Percentiles rank a stretch among this genome's conserved stretches.
phyloP scores from a whole-genome alignment of 2,113 vertebrate genomes.

The Bettongia penicillata region DNA sequence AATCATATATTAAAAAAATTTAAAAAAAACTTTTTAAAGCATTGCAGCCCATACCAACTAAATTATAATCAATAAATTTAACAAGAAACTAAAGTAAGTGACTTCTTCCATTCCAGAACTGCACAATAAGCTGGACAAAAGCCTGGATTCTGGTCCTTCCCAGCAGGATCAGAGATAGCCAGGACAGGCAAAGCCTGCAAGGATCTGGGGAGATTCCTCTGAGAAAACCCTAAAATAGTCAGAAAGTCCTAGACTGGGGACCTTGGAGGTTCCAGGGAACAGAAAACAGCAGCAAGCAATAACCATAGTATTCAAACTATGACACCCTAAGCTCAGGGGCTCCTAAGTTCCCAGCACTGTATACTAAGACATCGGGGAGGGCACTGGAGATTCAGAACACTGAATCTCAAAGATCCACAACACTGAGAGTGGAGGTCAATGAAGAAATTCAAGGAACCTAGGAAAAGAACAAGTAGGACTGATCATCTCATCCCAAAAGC shows the following conservation, averaged over 20 bases:
- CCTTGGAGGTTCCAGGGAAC: background rate
- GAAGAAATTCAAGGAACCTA: background rate
- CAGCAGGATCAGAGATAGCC: no score
- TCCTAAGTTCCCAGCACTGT: background rate
- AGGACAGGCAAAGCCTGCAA: background rate
- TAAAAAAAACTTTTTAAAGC: no score
- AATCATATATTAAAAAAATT: no score
- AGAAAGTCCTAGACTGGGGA: background rate
- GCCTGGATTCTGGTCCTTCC: background rate
- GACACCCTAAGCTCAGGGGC: background rate
- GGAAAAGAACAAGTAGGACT: background rate
- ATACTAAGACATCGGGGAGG: background rate
- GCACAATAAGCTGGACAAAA: background rate
- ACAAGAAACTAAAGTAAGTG: background rate
- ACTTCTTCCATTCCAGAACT: background rate
- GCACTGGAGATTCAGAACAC: background rate
- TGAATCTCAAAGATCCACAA: background rate
- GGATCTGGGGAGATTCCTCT: background rate
- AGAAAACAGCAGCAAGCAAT: background rate
- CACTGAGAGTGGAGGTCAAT: background rate
- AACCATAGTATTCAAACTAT: background rate
- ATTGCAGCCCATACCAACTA: background rate
- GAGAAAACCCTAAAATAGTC: background rate
- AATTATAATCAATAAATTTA: background rate
- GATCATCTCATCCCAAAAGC: background rate